Evolutionary conservation across 1,140 invertebrate genomes (phyloP).

Genomic region (Choristoneura fumiferana): DNA sequence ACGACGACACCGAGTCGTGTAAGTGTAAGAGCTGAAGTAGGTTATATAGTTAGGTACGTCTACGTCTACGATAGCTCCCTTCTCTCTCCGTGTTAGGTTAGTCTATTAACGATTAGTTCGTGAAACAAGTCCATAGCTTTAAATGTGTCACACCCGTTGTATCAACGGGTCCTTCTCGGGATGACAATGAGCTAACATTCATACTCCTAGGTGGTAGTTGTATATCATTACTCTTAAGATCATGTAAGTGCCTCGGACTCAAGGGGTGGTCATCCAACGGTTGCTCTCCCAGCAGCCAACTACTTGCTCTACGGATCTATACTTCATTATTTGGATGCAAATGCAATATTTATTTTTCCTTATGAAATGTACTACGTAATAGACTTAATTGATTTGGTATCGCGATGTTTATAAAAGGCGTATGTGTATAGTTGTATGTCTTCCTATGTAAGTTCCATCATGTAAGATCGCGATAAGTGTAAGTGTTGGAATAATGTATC

Average conservation of each 20-base stretch:
- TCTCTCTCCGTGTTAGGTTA: conserved; percentile 74
- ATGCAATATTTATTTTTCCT: conserved; percentile 24
- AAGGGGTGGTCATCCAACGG: conserved; percentile 59
- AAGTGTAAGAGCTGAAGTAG: conserved; percentile 67
- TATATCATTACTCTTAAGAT: conserved; percentile 75
- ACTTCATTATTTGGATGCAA: conserved; percentile 13
- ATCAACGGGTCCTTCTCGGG: conserved; percentile 71
- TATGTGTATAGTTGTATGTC: conserved; percentile 71
- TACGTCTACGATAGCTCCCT: conserved; percentile 68
- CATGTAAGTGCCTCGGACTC: conserved; percentile 74
- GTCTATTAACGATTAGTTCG: conserved; percentile 65
- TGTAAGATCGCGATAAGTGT: conserved; percentile 53
- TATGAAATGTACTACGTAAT: conserved; percentile 28
- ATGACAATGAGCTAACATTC: conserved; percentile 62
- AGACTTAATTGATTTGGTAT: conserved; percentile 32
- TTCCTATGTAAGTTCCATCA: conserved; percentile 74
- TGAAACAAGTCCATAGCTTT: conserved; percentile 78
- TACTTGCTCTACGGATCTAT: conserved; percentile 22
- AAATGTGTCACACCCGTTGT: conserved; percentile 74
- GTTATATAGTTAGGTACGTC: conserved; percentile 63
- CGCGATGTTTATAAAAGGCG: conserved; percentile 39
- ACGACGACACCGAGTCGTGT: conserved; percentile 48
- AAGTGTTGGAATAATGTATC: conserved; percentile 52
- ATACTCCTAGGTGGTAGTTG: conserved; percentile 65
- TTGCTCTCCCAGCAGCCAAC: conserved; percentile 33